phyloP scores from a whole-genome alignment of 2,797 vertebrate species.

The Chelon labrosus region DNA sequence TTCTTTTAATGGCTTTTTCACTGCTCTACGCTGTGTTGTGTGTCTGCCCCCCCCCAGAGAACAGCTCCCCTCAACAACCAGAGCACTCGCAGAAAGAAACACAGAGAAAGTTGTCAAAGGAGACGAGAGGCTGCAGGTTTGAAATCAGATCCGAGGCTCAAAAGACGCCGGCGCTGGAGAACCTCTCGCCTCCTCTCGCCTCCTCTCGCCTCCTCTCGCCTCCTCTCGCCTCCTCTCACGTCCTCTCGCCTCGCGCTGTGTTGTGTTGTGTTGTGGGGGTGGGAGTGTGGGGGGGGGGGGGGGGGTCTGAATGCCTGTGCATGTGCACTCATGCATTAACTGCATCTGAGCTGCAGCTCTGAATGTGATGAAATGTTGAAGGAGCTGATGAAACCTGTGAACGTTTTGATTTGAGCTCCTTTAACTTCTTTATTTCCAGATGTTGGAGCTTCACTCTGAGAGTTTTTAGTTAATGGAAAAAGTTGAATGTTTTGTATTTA shows the following conservation, averaged over 20 bases:
- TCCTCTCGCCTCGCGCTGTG: too few relatives aligned
- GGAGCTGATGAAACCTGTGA: too few relatives aligned
- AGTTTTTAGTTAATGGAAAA: too few relatives aligned
- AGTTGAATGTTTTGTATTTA: too few relatives aligned
- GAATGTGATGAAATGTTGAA: background rate
- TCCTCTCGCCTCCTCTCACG: too few relatives aligned
- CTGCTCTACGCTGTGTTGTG: conserved; percentile 75
- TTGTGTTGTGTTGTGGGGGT: background rate
- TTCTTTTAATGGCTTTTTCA: conserved; percentile 85
- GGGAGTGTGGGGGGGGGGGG: conserved; percentile 15
- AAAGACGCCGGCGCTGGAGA: conserved; percentile 38
- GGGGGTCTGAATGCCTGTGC: conserved; percentile 35
- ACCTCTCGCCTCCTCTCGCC: too few relatives aligned
- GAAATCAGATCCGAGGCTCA: conserved; percentile 62
- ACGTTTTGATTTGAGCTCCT: too few relatives aligned
- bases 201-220: too few relatives aligned
- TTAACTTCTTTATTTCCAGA: too few relatives aligned
- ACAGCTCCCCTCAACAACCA: conserved; percentile 76
- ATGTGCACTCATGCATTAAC: conserved; percentile 50
- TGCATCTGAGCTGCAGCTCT: conserved; percentile 25
- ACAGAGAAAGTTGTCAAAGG: conserved; percentile 62
- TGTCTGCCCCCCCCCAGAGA: conserved; percentile 67
- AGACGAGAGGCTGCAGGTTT: conserved; percentile 33
- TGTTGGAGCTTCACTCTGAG: too few relatives aligned
- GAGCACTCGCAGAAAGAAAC: conserved; percentile 65